Conservation (phyloP, 1,140 invertebrate species). For the Atta texana region DNA sequence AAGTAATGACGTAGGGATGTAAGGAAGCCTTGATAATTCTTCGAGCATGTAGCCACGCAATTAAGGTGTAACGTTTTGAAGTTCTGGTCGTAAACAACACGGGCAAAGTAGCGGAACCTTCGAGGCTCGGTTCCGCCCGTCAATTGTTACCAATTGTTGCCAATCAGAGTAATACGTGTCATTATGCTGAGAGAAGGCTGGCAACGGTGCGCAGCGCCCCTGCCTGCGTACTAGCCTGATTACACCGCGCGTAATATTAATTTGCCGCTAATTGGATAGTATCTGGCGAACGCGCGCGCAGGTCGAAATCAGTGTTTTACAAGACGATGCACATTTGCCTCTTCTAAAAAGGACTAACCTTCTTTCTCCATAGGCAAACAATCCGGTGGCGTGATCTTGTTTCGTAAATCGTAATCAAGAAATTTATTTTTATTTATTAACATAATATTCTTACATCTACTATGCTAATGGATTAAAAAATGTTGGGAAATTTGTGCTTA, state of each 20-base stretch:
- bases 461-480: neutral
- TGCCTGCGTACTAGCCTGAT: conserved; percentile 75
- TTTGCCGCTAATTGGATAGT: conserved; percentile 78
- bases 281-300: conserved; percentile 58
- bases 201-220: conserved; percentile 77
- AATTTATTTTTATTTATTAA: neutral
- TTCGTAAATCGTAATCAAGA: too few relatives aligned
- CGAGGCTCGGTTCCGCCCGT: conserved; percentile 83
- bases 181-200: conserved; percentile 82
- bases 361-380: conserved; percentile 1
- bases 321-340: neutral
- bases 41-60: conserved; percentile 82
- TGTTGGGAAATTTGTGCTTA: too few relatives aligned
- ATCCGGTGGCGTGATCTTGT: neutral
- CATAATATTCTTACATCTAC: neutral
- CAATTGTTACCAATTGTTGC: conserved; percentile 86
- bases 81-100: conserved; percentile 85
- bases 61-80: conserved; percentile 84
- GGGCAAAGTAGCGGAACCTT: conserved; percentile 85
- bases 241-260: conserved; percentile 79
- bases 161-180: conserved; percentile 86
- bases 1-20: conserved; percentile 72
- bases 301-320: conserved; percentile 29
- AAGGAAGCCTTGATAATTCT: conserved; percentile 81
- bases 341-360: conserved; percentile 28